These are phyloP conservation scores for Todiramphus chloris DNA, from an alignment of 2,113 vertebrate genomes.

Conservation along the genomic window DNA sequence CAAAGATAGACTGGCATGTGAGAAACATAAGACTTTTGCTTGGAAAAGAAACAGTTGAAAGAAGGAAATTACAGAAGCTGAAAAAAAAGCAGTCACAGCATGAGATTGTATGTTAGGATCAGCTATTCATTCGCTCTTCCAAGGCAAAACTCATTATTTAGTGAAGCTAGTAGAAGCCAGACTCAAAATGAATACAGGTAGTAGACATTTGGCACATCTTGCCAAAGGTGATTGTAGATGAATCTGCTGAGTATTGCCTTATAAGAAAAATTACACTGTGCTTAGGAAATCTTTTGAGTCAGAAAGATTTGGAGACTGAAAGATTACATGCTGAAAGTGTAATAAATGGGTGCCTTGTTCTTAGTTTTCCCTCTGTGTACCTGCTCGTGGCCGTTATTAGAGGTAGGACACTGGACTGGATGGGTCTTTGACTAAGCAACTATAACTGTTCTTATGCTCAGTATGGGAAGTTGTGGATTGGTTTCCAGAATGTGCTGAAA, in stretches of 20 bases:
- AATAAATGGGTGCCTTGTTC: neutral
- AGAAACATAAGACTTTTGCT: neutral
- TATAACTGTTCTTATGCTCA: neutral
- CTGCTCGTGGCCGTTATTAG: neutral
- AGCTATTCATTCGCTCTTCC: neutral
- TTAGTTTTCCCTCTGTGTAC: neutral
- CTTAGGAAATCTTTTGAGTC: neutral
- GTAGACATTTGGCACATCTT: neutral
- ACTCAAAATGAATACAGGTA: neutral
- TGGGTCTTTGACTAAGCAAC: neutral
- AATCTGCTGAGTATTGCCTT: neutral
- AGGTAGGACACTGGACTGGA: neutral
- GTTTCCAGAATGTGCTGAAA: neutral
- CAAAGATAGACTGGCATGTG: neutral
- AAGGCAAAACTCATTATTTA: neutral
- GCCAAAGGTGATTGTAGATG: neutral
- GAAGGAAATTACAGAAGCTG: neutral
- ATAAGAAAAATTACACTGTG: accelerated
- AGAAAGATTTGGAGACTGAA: neutral
- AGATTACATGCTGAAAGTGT: neutral
- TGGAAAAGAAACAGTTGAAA: neutral
- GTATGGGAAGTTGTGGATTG: neutral
- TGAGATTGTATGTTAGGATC: neutral
- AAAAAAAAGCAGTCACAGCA: neutral
- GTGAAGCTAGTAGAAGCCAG: neutral